Conservation (phyloP, 2,797 vertebrate species). For the Poeciliopsis infans region DNA sequence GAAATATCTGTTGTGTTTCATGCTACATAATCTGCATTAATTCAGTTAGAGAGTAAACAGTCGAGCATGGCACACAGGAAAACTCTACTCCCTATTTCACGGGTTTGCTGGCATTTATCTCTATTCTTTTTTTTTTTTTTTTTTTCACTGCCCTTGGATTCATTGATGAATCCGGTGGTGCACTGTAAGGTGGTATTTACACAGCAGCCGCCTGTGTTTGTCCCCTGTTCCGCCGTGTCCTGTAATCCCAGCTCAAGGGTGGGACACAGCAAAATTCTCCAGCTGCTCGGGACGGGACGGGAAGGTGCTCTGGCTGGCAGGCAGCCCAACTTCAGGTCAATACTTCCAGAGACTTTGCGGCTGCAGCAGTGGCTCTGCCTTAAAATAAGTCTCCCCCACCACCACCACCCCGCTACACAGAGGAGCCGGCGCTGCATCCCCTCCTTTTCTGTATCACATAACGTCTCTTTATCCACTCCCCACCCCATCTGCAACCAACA, state of each 20-base stretch:
- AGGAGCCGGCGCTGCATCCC: conserved; percentile 40
- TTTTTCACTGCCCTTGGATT: conserved; percentile 10
- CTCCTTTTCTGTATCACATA: conserved; percentile 44
- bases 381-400: conserved; percentile 69
- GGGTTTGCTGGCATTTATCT: conserved; percentile 2
- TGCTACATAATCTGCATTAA: not conserved
- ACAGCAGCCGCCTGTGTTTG: conserved; percentile 45
- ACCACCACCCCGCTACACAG: conserved; percentile 43
- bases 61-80: not conserved
- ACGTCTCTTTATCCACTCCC: conserved; percentile 36
- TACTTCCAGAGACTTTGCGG: conserved; percentile 76
- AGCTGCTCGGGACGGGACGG: conserved; percentile 51
- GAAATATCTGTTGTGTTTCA: not conserved
- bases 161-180: conserved; percentile 13
- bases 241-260: conserved; percentile 46
- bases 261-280: conserved; percentile 48
- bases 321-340: conserved; percentile 76
- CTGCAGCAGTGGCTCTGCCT: conserved; percentile 66
- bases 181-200: conserved; percentile 51
- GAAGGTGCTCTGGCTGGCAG: conserved; percentile 73
- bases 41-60: not conserved
- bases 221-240: conserved; percentile 36
- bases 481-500: conserved; percentile 28
- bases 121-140: conserved; percentile 6
- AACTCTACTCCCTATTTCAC: not conserved